A percentile compares a stretch with the other conserved stretches of the same genome.
Evolutionary conservation across 2,113 vertebrate species (phyloP).

Genomic region (Thamnophis sirtalis): DNA sequence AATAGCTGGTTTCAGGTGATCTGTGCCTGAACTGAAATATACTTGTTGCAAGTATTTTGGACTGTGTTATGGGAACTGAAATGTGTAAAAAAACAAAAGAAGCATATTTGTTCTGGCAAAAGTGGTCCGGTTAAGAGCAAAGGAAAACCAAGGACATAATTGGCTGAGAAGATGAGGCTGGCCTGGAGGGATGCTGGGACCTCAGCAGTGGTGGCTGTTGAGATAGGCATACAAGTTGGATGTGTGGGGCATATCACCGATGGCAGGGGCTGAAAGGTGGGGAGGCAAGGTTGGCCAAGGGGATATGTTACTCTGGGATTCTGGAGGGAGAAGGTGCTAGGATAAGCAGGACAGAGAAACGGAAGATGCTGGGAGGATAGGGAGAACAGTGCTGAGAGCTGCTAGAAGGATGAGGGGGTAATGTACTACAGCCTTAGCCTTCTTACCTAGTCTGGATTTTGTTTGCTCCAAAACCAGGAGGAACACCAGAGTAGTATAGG

Average conservation of each 20-base stretch:
- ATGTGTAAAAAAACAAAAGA: background rate
- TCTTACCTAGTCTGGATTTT: background rate
- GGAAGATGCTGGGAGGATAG: background rate
- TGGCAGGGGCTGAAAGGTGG: background rate
- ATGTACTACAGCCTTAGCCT: background rate
- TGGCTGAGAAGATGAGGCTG: background rate
- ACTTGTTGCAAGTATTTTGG: background rate
- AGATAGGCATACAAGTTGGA: background rate
- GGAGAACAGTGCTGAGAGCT: background rate
- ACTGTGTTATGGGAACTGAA: background rate
- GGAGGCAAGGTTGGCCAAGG: background rate
- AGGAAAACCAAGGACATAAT: background rate
- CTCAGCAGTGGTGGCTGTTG: background rate
- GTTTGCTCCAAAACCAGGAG: background rate
- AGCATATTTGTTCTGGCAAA: background rate
- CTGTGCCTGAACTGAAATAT: background rate
- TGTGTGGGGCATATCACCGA: background rate
- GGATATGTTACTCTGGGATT: background rate
- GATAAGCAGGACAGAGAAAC: background rate
- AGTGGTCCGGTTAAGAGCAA: background rate
- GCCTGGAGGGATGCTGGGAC: background rate
- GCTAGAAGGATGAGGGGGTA: no score
- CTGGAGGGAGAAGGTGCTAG: background rate
- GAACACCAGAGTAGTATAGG: background rate
- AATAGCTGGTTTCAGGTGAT: background rate